Evolutionary conservation across 2,888 invertebrate species (phyloP).

Genomic region (Oxyscelio sp.): DNA sequence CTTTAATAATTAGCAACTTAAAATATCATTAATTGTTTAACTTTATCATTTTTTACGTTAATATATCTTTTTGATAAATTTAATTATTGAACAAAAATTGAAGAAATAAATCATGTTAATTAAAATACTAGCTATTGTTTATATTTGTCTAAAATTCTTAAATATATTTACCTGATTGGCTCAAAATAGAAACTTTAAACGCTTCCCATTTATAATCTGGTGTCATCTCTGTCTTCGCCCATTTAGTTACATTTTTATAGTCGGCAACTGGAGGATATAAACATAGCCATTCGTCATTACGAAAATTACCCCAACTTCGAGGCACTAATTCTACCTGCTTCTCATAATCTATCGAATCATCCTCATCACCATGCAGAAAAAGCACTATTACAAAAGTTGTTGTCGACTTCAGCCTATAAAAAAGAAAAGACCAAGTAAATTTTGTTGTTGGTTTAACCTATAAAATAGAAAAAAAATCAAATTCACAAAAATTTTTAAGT

Average conservation of each 20-base stretch:
- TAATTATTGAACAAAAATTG: too few species aligned
- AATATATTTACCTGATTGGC: conserved; percentile 16
- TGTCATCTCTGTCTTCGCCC: not conserved
- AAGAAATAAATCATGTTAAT: too few species aligned
- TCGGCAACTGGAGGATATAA: not conserved
- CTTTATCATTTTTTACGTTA: too few species aligned
- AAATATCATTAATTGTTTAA: too few species aligned
- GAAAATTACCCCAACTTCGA: conserved; percentile 5
- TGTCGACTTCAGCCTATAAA: not conserved
- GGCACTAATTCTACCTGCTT: conserved; percentile 15
- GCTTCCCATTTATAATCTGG: conserved; percentile 9
- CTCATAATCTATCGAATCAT: not conserved
- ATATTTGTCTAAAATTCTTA: not conserved
- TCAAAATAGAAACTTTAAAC: not conserved
- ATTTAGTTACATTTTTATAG: not conserved
- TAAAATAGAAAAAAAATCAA: too few species aligned
- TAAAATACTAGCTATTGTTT: too few species aligned
- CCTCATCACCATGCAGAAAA: not conserved
- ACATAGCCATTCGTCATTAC: conserved; percentile 3
- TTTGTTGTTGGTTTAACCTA: too few species aligned
- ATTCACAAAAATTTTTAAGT: too few species aligned
- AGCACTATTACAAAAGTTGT: conserved; percentile 5
- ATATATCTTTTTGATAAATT: too few species aligned
- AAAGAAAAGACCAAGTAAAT: too few species aligned
- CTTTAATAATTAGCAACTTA: too few species aligned